Evolutionary conservation across 1,140 invertebrate genomes (phyloP).

Genomic region (Procambarus clarkii): DNA sequence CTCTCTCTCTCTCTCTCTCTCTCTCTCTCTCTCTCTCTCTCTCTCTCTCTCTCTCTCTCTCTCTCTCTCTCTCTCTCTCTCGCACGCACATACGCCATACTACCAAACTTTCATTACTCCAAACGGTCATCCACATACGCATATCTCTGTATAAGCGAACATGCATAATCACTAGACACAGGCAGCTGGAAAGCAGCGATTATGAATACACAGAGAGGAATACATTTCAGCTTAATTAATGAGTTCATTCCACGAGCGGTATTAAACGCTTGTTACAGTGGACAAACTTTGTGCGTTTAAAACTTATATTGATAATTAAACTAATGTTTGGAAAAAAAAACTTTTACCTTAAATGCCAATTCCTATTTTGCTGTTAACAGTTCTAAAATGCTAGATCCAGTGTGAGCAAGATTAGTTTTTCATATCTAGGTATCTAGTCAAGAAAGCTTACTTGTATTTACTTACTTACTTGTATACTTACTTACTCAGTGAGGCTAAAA

Average conservation of each 20-base stretch:
- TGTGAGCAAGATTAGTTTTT: no score
- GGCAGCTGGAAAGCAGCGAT: not conserved
- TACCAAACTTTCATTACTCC: not conserved
- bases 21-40: not conserved
- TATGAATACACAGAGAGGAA: not conserved
- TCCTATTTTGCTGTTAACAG: no score
- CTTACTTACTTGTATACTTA: no score
- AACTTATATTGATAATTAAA: no score
- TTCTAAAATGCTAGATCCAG: no score
- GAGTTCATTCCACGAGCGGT: not conserved
- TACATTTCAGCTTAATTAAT: not conserved
- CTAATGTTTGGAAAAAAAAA: no score
- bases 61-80: not conserved
- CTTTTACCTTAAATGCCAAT: no score
- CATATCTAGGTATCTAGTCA: no score
- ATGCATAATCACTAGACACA: not conserved
- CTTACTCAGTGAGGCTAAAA: no score
- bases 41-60: not conserved
- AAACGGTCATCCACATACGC: not conserved
- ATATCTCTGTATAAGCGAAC: not conserved
- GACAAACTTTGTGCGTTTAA: no score
- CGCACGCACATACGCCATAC: no score
- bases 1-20: not conserved
- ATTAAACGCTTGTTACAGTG: not conserved
- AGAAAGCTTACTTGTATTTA: no score